Evolutionary conservation across 1,140 invertebrate species (phyloP).

Genomic region (Gonioctena quinquepunctata): DNA sequence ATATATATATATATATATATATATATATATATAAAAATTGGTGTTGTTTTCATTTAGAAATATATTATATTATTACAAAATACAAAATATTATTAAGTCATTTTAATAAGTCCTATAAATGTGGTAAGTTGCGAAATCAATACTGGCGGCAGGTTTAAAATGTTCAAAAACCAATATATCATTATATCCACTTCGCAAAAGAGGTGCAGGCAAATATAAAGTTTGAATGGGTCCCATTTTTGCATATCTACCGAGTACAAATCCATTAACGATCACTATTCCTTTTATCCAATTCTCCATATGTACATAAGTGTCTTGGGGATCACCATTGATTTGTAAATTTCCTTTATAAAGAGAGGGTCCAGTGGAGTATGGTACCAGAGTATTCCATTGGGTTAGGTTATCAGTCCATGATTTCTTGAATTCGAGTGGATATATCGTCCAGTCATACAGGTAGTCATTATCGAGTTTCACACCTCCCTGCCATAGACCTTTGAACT

Average conservation of each 20-base stretch:
- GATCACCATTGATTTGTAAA: slow-evolving; percentile 13
- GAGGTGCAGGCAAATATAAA: slow-evolving; percentile 63
- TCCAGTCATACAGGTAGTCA: slow-evolving; percentile 52
- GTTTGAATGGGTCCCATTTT: slow-evolving; percentile 62
- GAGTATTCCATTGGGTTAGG: slow-evolving; percentile 30
- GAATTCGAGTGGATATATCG: slow-evolving; percentile 61
- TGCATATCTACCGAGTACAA: slow-evolving; percentile 66
- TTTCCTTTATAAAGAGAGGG: slow-evolving; percentile 25
- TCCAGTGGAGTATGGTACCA: slow-evolving; percentile 11
- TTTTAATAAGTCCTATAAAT: not conserved
- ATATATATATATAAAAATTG: no score
- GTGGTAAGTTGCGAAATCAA: not conserved
- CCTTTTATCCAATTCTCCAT: slow-evolving; percentile 60
- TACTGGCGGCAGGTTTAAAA: slow-evolving; percentile 22
- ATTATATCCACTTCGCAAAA: slow-evolving; percentile 59
- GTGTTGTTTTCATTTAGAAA: no score
- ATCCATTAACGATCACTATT: slow-evolving; percentile 66
- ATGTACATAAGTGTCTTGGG: slow-evolving; percentile 44
- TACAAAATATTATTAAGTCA: no score
- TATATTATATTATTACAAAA: no score
- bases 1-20: no score
- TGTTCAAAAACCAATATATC: slow-evolving; percentile 52
- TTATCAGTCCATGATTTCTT: slow-evolving; percentile 53
- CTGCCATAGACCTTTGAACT: slow-evolving; percentile 34
- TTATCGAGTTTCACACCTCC: slow-evolving; percentile 21